These are phyloP conservation scores for Dolichopus griseipennis DNA, from an alignment of 2,888 invertebrate species.

Conservation along the genomic window DNA sequence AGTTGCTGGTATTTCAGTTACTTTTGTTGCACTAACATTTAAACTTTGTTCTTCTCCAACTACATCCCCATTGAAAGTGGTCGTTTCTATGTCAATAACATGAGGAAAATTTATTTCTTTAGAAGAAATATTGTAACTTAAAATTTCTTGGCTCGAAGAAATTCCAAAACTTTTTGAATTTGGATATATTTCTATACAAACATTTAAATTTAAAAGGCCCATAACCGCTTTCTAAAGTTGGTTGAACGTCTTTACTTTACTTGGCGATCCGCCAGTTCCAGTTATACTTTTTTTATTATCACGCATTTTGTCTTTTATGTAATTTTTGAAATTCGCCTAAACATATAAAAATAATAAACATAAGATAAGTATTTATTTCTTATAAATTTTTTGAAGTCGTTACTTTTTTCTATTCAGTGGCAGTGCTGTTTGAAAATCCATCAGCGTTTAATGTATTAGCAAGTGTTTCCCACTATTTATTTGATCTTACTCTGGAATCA, in stretches of 20 bases:
- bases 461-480: conserved; percentile 8
- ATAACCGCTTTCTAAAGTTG: conserved; percentile 4
- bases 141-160: no score
- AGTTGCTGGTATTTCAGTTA: no score
- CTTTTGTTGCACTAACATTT: no score
- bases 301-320: conserved; percentile 7
- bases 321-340: conserved; percentile 9
- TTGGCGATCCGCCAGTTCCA: conserved; percentile 11
- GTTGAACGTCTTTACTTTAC: no score
- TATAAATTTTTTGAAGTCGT: background rate
- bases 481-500: conserved; percentile 8
- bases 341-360: conserved; percentile 7
- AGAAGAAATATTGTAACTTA: no score
- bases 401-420: background rate
- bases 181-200: background rate
- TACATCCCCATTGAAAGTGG: no score
- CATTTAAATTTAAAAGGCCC: conserved; percentile 4
- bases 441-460: conserved; percentile 8
- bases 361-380: background rate
- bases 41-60: no score
- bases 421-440: conserved; percentile 10
- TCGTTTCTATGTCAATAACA: no score
- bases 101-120: no score
- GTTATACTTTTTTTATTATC: conserved; percentile 11
- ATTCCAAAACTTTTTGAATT: no score